Base-by-base conservation (phyloP, 53 echinoderm and acorn worm species). In the Mesocentrotus franciscanus region DNA sequence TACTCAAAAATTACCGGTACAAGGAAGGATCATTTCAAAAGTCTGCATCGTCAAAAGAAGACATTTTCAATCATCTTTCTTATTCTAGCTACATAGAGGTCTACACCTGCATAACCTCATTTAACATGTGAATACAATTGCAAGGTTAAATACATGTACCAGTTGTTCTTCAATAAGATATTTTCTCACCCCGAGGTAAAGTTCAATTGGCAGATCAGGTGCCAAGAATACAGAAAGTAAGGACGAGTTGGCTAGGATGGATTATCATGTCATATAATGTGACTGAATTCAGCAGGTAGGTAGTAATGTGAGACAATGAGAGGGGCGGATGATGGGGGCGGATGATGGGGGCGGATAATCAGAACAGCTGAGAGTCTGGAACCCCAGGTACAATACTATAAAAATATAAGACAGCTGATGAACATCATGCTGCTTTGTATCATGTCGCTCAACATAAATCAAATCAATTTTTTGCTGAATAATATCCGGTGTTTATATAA, bases 321-420 rank as follows among this genome's bases (percentile, higher is more conserved):
- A 87, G 87, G 87, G 87, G 87, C 58, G 87, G 87, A 87, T 57
- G 84, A 84, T 17, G 66, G 66, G 66, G 66, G 66, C 66, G 75
- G 75, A 74, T 74, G 74, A n/a, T 74, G 87, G 87, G 58, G 87
- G 87, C 58, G 87, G 57, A 29, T 26, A 27, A 29, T 12, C 15
- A 49, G 1, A 14, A 87, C 87, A 87, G 87, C n/a, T 87, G 87
- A 9, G 24, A 15, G 87, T 87, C 87, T 87, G 29, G 26, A 29
- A 13, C 29, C 33, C 58, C 22, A 39, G 87, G 87, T 58, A 7
- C n/a, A 58, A 58, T 87, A 9, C 39, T 81, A 22, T 36, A 81
- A 81, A 42, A 81, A 42, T 81, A 81, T 20, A 17, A 78, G 42
- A 81, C 81, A 81, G 81, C 42, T 81, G 81, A 81, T 81, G 13